These are phyloP conservation scores for Hyperoplus lanceolatus DNA, from an alignment of 2,797 vertebrate genomes.

Conservation along the genomic window DNA sequence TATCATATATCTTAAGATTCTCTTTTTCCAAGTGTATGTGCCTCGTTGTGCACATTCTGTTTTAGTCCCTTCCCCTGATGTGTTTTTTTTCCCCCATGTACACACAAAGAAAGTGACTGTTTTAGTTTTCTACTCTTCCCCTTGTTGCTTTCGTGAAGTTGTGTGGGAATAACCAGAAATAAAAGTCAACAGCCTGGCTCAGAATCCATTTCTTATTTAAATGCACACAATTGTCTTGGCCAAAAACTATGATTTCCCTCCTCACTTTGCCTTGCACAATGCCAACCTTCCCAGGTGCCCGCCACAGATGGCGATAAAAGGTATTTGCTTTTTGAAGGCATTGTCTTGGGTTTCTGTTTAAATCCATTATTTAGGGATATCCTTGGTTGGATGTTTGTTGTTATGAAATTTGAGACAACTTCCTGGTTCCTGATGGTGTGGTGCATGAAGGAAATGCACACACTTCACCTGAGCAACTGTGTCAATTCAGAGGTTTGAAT, in stretches of 20 bases:
- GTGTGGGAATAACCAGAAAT: slow-evolving; percentile 73
- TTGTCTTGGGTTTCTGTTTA: slow-evolving; percentile 80
- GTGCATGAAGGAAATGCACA: slow-evolving; percentile 39
- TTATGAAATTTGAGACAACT: slow-evolving; percentile 75
- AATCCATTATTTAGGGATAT: slow-evolving; percentile 83
- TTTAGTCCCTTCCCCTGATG: slow-evolving; percentile 35
- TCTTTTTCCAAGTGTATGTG: too few relatives aligned
- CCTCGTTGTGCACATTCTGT: not conserved
- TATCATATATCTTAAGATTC: too few relatives aligned
- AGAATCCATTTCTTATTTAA: slow-evolving; percentile 84
- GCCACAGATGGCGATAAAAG: slow-evolving; percentile 83
- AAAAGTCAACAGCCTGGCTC: slow-evolving; percentile 76
- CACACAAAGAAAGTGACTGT: slow-evolving; percentile 42
- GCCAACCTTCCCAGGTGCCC: slow-evolving; percentile 78
- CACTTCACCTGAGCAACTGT: slow-evolving; percentile 53
- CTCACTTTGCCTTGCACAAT: slow-evolving; percentile 80
- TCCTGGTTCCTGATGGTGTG: slow-evolving; percentile 61
- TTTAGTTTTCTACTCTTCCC: slow-evolving; percentile 50
- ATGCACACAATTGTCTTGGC: slow-evolving; percentile 81
- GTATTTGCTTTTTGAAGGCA: slow-evolving; percentile 81
- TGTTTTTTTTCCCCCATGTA: slow-evolving; percentile 16
- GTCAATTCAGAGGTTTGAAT: slow-evolving; percentile 72
- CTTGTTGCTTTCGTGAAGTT: slow-evolving; percentile 57
- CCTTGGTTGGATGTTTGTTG: slow-evolving; percentile 78
- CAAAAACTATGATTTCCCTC: slow-evolving; percentile 85